phyloP scores from a whole-genome alignment of 2,888 invertebrate genomes.

The Heliconius cydno region DNA sequence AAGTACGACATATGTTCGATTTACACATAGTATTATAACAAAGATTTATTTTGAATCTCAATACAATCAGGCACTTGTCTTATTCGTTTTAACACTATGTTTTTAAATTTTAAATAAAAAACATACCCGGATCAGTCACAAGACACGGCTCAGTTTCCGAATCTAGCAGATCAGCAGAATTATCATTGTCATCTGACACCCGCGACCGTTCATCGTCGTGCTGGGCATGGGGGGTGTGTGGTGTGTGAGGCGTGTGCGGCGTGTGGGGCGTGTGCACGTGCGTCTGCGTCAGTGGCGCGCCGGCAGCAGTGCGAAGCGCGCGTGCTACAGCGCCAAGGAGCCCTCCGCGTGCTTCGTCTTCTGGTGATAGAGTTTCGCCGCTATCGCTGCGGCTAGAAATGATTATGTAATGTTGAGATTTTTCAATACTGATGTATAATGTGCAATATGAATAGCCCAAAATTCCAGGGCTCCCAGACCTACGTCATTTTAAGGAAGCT shows the following conservation, averaged over 20 bases:
- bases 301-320: slow-evolving; percentile 70
- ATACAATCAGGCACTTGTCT: background rate
- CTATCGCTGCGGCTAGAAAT: slow-evolving; percentile 85
- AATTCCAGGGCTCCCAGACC: too few species aligned
- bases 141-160: slow-evolving; percentile 92
- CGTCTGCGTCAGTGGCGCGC: slow-evolving; percentile 47
- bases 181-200: slow-evolving; percentile 84
- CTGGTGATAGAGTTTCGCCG: slow-evolving; percentile 87
- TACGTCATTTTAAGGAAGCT: too few species aligned
- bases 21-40: background rate
- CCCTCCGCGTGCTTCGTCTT: slow-evolving; percentile 69
- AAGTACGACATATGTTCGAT: background rate
- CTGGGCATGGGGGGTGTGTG: slow-evolving; percentile 31
- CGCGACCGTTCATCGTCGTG: slow-evolving; percentile 70
- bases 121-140: slow-evolving; percentile 89
- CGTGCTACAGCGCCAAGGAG: slow-evolving; percentile 89
- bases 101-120: background rate
- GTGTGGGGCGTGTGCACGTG: slow-evolving; percentile 45
- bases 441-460: too few species aligned
- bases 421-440: background rate
- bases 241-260: slow-evolving; percentile 36
- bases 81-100: background rate
- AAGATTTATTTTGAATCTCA: background rate
- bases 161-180: slow-evolving; percentile 90
- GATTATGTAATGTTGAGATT: background rate